These are phyloP conservation scores for Mamestra configurata DNA, from an alignment of 1,140 invertebrate genomes.

Conservation along the genomic window DNA sequence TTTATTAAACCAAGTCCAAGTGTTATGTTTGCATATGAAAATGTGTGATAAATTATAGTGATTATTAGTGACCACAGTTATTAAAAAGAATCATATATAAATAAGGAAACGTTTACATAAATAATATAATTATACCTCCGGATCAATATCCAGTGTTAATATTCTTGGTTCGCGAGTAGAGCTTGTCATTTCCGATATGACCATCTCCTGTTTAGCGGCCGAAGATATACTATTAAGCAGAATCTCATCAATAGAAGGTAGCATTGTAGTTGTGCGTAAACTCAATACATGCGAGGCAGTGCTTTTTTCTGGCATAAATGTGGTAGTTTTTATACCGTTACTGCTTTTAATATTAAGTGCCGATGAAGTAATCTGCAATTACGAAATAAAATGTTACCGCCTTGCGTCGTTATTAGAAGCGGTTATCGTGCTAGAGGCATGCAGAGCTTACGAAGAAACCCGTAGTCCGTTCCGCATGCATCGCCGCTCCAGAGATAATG, in stretches of 20 bases:
- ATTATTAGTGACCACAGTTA: constrained; percentile 38
- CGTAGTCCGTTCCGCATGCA: constrained; percentile 51
- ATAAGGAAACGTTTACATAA: constrained; percentile 67
- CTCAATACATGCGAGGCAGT: constrained; percentile 88
- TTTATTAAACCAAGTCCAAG: constrained; percentile 47
- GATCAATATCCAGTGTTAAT: constrained; percentile 89
- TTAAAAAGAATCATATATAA: constrained; percentile 48
- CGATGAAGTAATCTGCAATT: constrained; percentile 86
- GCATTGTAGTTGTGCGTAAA: constrained; percentile 88
- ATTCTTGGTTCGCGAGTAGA: constrained; percentile 87
- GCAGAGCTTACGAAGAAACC: constrained; percentile 72
- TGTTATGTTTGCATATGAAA: constrained; percentile 47
- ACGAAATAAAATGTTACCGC: constrained; percentile 84
- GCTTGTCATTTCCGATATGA: constrained; percentile 85
- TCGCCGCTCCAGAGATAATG: constrained; percentile 56
- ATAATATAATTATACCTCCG: constrained; percentile 85
- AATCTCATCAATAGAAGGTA: constrained; percentile 87
- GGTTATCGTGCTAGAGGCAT: constrained; percentile 72
- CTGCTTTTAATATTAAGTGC: constrained; percentile 86
- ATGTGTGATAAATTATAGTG: constrained; percentile 45
- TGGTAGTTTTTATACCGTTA: constrained; percentile 81
- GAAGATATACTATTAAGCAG: constrained; percentile 88
- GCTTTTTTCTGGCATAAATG: constrained; percentile 85
- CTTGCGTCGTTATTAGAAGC: constrained; percentile 73
- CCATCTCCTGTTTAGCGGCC: constrained; percentile 86